Base-by-base conservation (phyloP, 2,113 vertebrate genomes). In the Monopterus albus region DNA sequence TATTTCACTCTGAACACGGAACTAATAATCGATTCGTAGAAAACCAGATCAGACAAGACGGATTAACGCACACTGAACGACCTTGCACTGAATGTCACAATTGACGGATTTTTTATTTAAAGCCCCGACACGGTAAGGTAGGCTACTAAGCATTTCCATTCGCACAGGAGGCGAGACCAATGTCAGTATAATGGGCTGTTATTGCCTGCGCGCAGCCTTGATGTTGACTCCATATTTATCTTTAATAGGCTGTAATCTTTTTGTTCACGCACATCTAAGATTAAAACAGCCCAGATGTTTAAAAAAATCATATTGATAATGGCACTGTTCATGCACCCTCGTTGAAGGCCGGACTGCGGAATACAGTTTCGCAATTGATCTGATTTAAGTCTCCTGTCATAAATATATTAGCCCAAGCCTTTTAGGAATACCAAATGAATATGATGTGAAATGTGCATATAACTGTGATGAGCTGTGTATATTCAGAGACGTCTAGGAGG, bases 31-130 rank as follows among this genome's bases (percentile, higher is more conserved):
- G 7, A 20, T 5, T 36, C 35, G n/a, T 2, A 51, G 14, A 42
- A 21, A 63, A 55, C n/a, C 1, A 1, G 21, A 52, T 47, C 25
- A 21, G 8, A 2, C n/a, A 8, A n/a, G 13, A 39, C 20, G 61
- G 60, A 39, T 11, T 25, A 68, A 40, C 51, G 28, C 50, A 6
- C 23, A 20, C 40, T 47, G 63, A 42, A 26, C 85, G 92, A 91
- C 89, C 90, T 88, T 87, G 85, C 60, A 57, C 35, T 89, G 92
- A 91, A 88, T 84, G 89, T 90, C 83, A 89, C 62, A 72, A 58
- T 46, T 82, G 66, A 72, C 53, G 68, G 72, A 82, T 81, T 80
- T 83, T 78, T 68, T 75, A 57, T 73, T n/a, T n/a, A n/a, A 39
- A 81, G 79, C 75, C 52, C 61, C 70, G 73, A 71, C 56, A 92